These are phyloP conservation scores for Calyptomena viridis DNA, from an alignment of 2,113 vertebrate genomes.

Conservation along the genomic window DNA sequence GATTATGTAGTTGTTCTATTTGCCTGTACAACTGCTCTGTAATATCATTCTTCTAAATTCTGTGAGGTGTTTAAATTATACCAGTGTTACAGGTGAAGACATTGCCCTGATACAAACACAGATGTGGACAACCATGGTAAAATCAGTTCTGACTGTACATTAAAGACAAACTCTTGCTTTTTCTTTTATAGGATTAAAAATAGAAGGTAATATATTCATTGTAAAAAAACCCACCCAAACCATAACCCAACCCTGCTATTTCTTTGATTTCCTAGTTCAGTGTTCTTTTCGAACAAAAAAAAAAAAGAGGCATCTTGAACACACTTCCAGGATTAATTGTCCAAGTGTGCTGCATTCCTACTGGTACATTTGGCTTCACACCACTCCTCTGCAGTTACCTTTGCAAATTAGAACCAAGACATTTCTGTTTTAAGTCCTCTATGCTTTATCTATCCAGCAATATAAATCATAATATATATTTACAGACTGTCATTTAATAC, in stretches of 20 bases:
- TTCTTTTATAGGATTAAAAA: neutral
- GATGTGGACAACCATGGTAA: neutral
- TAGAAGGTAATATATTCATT: neutral
- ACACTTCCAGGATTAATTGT: neutral
- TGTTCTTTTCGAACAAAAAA: neutral
- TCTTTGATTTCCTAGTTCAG: neutral
- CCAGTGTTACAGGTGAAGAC: neutral
- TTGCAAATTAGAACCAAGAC: neutral
- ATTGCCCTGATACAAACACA: neutral
- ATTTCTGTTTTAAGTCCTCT: neutral
- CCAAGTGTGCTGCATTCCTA: neutral
- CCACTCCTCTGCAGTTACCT: neutral
- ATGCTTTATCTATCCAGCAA: neutral
- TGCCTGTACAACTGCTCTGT: neutral
- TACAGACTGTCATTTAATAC: neutral
- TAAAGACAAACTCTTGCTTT: neutral
- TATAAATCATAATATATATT: neutral
- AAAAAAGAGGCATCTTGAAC: neutral
- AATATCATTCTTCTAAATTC: neutral
- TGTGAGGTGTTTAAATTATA: neutral
- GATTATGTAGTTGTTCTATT: accelerated
- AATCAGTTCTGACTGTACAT: neutral
- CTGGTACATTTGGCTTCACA: neutral
- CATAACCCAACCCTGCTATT: neutral
- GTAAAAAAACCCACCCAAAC: neutral